These are phyloP conservation scores for Artibeus jamaicensis DNA, from an alignment of 2,797 vertebrate genomes.

Conservation along the genomic window DNA sequence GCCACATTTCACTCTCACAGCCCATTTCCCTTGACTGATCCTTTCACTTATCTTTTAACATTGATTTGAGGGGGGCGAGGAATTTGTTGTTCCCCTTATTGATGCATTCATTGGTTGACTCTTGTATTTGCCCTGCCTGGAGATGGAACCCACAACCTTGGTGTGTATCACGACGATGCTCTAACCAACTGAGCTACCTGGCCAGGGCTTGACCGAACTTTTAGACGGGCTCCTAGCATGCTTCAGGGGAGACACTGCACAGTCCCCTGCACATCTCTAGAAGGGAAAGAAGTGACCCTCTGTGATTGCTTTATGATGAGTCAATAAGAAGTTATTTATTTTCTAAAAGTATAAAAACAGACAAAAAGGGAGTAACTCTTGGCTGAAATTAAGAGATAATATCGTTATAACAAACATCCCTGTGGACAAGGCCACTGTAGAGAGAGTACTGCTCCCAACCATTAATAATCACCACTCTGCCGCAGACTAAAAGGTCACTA, in stretches of 20 bases:
- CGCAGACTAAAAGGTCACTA: not conserved
- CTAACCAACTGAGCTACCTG: not conserved
- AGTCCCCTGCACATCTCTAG: not conserved
- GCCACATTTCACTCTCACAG: not conserved
- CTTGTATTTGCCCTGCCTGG: not conserved
- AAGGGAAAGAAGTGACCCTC: conserved; percentile 7
- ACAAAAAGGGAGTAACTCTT: not conserved
- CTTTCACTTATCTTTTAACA: not conserved
- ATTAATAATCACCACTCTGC: not conserved
- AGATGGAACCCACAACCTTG: not conserved
- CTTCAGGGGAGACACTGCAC: not conserved
- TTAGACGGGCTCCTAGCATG: not conserved
- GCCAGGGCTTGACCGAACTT: not conserved
- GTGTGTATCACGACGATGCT: not conserved
- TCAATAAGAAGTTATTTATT: conserved; percentile 54
- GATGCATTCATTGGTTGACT: not conserved
- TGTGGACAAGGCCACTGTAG: not conserved
- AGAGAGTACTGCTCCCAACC: not conserved
- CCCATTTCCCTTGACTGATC: not conserved
- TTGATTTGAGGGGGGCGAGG: not conserved
- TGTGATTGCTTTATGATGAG: not conserved
- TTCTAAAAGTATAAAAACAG: conserved; percentile 55
- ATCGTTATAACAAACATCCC: not conserved
- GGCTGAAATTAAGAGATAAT: not conserved
- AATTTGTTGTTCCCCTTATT: not conserved